phyloP scores from a whole-genome alignment of 2,113 vertebrate genomes.

The Motacilla alba region DNA sequence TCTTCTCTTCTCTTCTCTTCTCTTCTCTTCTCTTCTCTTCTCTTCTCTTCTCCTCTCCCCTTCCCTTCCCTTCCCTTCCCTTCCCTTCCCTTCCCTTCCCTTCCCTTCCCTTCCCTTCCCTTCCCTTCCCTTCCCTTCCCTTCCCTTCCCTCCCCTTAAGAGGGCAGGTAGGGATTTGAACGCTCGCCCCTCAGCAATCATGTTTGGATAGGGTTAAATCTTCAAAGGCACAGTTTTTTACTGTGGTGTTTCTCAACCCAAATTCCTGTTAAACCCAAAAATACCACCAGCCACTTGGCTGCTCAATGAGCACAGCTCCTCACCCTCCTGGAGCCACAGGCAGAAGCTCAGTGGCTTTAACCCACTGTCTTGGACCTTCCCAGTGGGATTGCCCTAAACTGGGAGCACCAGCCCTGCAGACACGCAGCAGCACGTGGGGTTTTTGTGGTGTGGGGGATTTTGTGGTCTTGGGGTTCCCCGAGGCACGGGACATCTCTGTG shows the following conservation, averaged over 20 bases:
- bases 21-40: no score
- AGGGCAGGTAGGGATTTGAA: not conserved
- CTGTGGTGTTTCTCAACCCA: not conserved
- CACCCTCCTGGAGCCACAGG: not conserved
- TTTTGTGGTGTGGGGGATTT: not conserved
- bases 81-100: not conserved
- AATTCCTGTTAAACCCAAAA: not conserved
- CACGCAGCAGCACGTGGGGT: accelerated
- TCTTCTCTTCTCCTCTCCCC: not conserved
- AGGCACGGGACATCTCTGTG: accelerated
- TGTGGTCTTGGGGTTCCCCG: not conserved
- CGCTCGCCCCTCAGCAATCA: not conserved
- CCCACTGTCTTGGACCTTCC: not conserved
- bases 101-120: not conserved
- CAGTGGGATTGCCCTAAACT: not conserved
- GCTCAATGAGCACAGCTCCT: not conserved
- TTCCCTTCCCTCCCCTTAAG: not conserved
- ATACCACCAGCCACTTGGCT: not conserved
- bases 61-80: no score
- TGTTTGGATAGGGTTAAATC: not conserved
- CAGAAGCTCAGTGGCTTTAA: not conserved
- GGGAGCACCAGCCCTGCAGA: not conserved
- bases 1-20: not conserved
- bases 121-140: not conserved
- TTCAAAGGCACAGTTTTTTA: not conserved